A percentile compares a stretch with the other conserved stretches of the same genome.
phyloP scores from a whole-genome alignment of 1,140 invertebrate genomes.

The Zelostemma sp. region DNA sequence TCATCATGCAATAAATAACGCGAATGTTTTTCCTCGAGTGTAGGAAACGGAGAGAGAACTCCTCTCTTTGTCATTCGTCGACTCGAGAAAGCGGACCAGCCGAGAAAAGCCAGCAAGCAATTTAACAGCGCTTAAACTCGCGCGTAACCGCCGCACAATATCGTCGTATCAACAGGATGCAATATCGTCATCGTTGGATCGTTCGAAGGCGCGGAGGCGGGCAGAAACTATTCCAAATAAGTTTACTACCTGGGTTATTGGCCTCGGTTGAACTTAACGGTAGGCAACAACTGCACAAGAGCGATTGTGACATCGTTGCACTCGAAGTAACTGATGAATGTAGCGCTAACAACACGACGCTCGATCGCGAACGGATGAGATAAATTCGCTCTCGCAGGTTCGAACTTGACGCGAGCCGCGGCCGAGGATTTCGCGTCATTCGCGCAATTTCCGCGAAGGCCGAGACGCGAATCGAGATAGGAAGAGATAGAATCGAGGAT shows the following conservation, averaged over 20 bases:
- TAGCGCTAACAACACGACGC: slow-evolving; percentile 14
- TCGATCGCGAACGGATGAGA: not conserved
- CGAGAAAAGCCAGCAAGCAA: slow-evolving; percentile 22
- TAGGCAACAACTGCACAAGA: slow-evolving; percentile 49
- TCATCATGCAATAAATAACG: too few species aligned
- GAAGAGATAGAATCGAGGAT: too few species aligned
- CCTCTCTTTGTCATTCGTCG: slow-evolving; percentile 26
- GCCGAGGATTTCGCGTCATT: too few species aligned
- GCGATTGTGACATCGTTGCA: slow-evolving; percentile 59
- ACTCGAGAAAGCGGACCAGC: slow-evolving; percentile 26
- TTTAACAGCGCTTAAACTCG: slow-evolving; percentile 38
- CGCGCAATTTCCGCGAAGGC: too few species aligned
- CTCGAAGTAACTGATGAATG: slow-evolving; percentile 42
- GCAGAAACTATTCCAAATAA: slow-evolving; percentile 60
- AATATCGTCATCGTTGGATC: slow-evolving; percentile 48
- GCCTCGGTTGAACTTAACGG: slow-evolving; percentile 63
- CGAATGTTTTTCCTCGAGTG: too few species aligned
- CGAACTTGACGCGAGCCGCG: too few species aligned
- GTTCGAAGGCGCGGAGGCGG: slow-evolving; percentile 38
- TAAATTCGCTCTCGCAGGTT: not conserved
- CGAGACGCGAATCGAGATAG: too few species aligned
- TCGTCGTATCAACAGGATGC: slow-evolving; percentile 35
- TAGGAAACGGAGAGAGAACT: too few species aligned
- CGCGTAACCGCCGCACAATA: slow-evolving; percentile 28
- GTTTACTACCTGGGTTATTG: slow-evolving; percentile 62